Conservation (phyloP, 2,888 invertebrate genomes). For the Epistrophella euchroma region DNA sequence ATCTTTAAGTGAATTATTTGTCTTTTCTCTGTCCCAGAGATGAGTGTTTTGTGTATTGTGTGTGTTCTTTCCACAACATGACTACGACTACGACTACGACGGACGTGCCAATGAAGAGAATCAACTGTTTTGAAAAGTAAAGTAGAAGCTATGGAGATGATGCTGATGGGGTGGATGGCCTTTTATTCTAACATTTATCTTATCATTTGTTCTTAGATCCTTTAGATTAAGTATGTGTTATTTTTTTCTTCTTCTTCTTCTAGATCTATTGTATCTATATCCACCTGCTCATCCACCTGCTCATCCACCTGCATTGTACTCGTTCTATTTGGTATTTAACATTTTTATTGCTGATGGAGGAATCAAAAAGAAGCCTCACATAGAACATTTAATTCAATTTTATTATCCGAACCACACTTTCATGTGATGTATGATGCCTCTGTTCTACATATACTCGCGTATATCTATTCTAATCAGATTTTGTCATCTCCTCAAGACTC, state of each 20-base stretch:
- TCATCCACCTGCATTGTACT: constrained; percentile 14
- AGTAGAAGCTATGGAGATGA: constrained; percentile 1
- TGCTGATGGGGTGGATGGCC: constrained; percentile 35
- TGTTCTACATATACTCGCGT: not conserved
- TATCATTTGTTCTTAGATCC: constrained; percentile 10
- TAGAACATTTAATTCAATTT: constrained; percentile 14
- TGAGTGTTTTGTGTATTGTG: constrained; percentile 20
- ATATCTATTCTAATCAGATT: constrained; percentile 23
- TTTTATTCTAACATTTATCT: constrained; percentile 40
- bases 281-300: constrained; percentile 28
- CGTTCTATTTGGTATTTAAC: not conserved
- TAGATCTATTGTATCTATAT: not conserved
- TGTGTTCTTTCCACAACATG: not conserved
- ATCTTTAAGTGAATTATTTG: constrained; percentile 49
- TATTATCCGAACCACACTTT: constrained; percentile 18
- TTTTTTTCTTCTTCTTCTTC: not conserved
- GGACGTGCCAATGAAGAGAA: constrained; percentile 44
- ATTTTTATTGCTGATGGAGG: constrained; percentile 1
- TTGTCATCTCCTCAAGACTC: not conserved
- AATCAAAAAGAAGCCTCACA: not conserved
- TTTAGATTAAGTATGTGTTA: constrained; percentile 4
- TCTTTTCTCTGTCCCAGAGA: constrained; percentile 58
- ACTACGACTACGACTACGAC: not conserved
- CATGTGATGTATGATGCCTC: not conserved
- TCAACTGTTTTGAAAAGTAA: constrained; percentile 52